Percentiles rank a stretch among this genome's conserved stretches.
phyloP scores from a whole-genome alignment of 2,113 vertebrate genomes.

The Pelecanoides urinatrix region DNA sequence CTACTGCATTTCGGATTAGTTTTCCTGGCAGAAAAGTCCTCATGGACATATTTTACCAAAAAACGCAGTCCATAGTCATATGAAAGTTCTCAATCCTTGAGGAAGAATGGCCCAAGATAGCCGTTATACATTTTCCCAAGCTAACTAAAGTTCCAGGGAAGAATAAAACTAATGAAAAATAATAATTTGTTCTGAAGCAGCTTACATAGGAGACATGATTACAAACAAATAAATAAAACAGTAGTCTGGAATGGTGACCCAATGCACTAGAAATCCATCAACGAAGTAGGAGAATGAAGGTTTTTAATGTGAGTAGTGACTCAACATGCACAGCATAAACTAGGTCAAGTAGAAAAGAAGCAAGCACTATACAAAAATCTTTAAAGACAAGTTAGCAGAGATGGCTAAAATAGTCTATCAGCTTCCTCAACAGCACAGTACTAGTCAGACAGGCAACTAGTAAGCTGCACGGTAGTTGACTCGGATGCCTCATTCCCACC shows the following conservation, averaged over 20 bases:
- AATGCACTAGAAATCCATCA: conserved; percentile 26
- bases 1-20: background rate
- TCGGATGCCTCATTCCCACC: background rate
- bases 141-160: background rate
- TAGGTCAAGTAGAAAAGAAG: conserved; percentile 51
- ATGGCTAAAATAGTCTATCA: background rate
- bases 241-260: background rate
- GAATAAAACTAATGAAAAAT: background rate
- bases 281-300: background rate
- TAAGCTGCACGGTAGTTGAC: background rate
- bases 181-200: background rate
- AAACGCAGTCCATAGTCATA: background rate
- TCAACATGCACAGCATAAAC: background rate
- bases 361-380: background rate
- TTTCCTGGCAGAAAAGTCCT: background rate
- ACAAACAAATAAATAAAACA: background rate
- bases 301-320: background rate
- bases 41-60: background rate
- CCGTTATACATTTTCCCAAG: background rate
- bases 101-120: background rate
- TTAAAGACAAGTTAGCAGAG: conserved; percentile 6
- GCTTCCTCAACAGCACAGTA: background rate
- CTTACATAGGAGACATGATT: background rate
- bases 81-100: background rate
- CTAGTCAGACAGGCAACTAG: background rate